phyloP scores from a whole-genome alignment of 2,888 invertebrate genomes.

The Drosophila hamatofila region DNA sequence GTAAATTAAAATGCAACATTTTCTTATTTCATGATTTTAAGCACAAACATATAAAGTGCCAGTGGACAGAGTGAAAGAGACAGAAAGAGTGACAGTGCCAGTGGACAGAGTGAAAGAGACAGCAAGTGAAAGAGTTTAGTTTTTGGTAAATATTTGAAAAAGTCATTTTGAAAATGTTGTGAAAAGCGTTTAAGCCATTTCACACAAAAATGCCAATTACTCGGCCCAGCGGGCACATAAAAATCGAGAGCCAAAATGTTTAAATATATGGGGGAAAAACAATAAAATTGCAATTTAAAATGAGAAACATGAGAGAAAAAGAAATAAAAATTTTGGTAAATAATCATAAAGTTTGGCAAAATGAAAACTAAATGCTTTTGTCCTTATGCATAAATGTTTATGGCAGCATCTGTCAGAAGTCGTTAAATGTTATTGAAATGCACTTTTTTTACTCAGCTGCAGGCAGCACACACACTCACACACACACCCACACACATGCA shows the following conservation, averaged over 20 bases:
- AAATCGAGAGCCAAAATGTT: conserved; percentile 20
- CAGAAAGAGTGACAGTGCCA: too few relatives aligned
- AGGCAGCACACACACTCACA: conserved; percentile 12
- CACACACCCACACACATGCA: neutral
- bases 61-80: neutral
- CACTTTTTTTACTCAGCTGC: conserved; percentile 38
- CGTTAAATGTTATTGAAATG: conserved; percentile 64
- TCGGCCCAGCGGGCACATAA: conserved; percentile 26
- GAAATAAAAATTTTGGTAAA: conserved; percentile 12
- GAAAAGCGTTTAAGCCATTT: conserved; percentile 45
- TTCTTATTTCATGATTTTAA: conserved; percentile 2
- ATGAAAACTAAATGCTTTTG: conserved; percentile 52
- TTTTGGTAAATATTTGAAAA: conserved; percentile 36
- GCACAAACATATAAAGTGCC: conserved; percentile 3
- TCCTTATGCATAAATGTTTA: conserved; percentile 42
- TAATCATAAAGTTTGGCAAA: conserved; percentile 29
- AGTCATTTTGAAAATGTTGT: conserved; percentile 39
- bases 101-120: too few relatives aligned
- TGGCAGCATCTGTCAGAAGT: conserved; percentile 42
- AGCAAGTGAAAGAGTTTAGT: neutral
- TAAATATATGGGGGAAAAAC: neutral
- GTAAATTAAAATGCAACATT: conserved; percentile 19
- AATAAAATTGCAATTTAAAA: conserved; percentile 2
- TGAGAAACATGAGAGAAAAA: neutral
- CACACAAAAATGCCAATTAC: conserved; percentile 53